Percentiles rank a stretch among this genome's conserved stretches.
Conservation (phyloP, 2,888 invertebrate genomes). For the Asteroscopus sphinx region DNA sequence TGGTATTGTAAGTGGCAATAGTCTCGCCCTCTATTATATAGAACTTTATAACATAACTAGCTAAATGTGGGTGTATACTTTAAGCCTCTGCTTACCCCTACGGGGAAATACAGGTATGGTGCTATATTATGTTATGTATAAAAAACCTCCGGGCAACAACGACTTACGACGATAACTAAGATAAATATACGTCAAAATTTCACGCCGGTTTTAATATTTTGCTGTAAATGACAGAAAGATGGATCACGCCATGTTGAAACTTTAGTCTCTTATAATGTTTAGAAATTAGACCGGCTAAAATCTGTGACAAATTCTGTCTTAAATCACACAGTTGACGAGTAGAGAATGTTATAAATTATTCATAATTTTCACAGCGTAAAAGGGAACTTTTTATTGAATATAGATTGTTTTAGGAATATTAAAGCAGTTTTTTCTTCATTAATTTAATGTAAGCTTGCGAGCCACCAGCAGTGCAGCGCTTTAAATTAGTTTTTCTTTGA, state of each 20-base stretch:
- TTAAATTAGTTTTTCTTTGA: too few species aligned
- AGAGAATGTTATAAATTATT: conserved; percentile 31
- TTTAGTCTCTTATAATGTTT: conserved; percentile 16
- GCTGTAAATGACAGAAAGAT: conserved; percentile 42
- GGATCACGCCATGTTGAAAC: conserved; percentile 24
- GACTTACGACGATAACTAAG: background rate
- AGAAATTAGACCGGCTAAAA: conserved; percentile 26
- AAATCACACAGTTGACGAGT: conserved; percentile 29
- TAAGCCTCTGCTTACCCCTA: too few species aligned
- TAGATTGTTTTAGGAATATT: conserved; percentile 1
- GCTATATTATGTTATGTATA: too few species aligned
- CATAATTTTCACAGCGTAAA: conserved; percentile 24
- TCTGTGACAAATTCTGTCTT: conserved; percentile 22
- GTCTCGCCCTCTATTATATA: too few species aligned
- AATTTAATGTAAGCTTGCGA: too few species aligned
- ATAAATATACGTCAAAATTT: conserved; percentile 14
- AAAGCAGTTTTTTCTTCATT: background rate
- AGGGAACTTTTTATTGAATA: conserved; percentile 24
- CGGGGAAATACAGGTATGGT: too few species aligned
- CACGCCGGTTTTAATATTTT: conserved; percentile 21
- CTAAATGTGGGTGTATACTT: too few species aligned
- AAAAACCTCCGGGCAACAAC: too few species aligned
- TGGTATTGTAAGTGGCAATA: too few species aligned
- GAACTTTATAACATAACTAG: too few species aligned
- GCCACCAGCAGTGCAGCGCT: too few species aligned